A percentile compares a stretch with the other conserved stretches of the same genome.
phyloP scores from a whole-genome alignment of 2,888 invertebrate genomes.

The Chaitophorus viminalis region DNA sequence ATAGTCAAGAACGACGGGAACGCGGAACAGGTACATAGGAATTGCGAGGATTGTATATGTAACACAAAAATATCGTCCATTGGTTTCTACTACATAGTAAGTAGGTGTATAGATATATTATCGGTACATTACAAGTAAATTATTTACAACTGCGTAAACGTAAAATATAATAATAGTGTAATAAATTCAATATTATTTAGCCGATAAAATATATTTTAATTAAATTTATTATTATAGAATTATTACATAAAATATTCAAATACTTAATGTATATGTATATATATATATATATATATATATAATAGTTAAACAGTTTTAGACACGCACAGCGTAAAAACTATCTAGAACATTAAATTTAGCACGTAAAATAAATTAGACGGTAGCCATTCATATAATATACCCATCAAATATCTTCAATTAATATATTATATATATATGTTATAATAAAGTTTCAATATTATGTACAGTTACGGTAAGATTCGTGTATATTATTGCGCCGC shows the following conservation, averaged over 20 bases:
- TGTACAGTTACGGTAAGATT: background rate
- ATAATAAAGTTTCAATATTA: background rate
- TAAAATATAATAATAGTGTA: slow-evolving; percentile 15
- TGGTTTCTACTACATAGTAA: background rate
- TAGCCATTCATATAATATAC: background rate
- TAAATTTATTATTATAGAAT: slow-evolving; percentile 13
- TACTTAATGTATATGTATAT: background rate
- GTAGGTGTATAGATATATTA: background rate
- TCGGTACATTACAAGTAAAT: background rate
- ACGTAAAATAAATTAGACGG: slow-evolving; percentile 18
- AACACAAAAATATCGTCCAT: background rate
- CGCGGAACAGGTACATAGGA: too few relatives aligned
- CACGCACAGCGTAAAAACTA: slow-evolving; percentile 6
- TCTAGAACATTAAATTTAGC: slow-evolving; percentile 22
- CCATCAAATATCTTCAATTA: background rate
- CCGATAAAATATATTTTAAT: slow-evolving; percentile 38
- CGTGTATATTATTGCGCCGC: background rate
- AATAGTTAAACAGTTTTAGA: slow-evolving; percentile 15
- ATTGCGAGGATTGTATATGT: background rate
- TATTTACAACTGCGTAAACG: background rate
- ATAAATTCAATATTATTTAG: slow-evolving; percentile 47
- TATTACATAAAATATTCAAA: slow-evolving; percentile 26
- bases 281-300: background rate
- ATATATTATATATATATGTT: background rate
- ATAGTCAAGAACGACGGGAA: too few relatives aligned